Evolutionary conservation across 2,113 vertebrate species (phyloP).

Genomic region (rabbit (Oryctolagus cuniculus)): mOryCun1.1 NC_091437.1:27855501-27856000

Average conservation of each 20-base stretch:
- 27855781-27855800: neutral
- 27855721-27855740: neutral
- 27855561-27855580: conserved; percentile 91
- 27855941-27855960: conserved; percentile 50
- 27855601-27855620: conserved; percentile 96
- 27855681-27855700: conserved; percentile 29
- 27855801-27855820: neutral
- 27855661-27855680: neutral
- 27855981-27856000: conserved; percentile 35
- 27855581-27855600: conserved; percentile 93
- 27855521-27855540: conserved; percentile 88
- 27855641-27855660: neutral
- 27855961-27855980: conserved; percentile 62
- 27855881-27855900: neutral
- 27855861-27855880: neutral
- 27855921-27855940: neutral
- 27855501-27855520: conserved; percentile 86
- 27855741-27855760: conserved; percentile 8
- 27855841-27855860: neutral
- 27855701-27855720: neutral
- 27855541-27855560: conserved; percentile 92
- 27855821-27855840: conserved; percentile 58
- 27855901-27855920: conserved; percentile 48
- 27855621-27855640: neutral
- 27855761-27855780: neutral